phyloP scores from a whole-genome alignment of 2,888 invertebrate species.

The Sarcophaga caerulescens region DNA sequence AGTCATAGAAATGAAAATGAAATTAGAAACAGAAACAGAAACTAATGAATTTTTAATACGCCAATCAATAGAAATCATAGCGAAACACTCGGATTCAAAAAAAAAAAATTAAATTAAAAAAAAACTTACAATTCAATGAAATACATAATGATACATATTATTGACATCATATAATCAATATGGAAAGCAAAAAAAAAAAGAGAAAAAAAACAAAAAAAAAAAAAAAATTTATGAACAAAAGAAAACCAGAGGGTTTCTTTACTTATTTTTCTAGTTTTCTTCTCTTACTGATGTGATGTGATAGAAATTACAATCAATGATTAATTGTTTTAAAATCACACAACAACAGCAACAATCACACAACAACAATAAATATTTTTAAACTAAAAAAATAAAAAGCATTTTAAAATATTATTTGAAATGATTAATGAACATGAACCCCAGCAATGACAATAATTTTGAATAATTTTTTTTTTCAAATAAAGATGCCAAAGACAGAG shows the following conservation, averaged over 20 bases:
- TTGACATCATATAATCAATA: conserved; percentile 46
- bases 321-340: conserved; percentile 61
- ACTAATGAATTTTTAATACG: conserved; percentile 55
- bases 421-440: background rate
- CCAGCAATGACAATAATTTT: too few relatives aligned
- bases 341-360: conserved; percentile 16
- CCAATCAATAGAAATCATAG: conserved; percentile 36
- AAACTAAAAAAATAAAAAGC: conserved; percentile 48
- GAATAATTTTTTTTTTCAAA: too few relatives aligned
- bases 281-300: background rate
- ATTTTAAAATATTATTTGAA: conserved; percentile 41
- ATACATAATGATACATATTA: conserved; percentile 35
- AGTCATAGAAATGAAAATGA: background rate
- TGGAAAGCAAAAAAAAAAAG: conserved; percentile 1
- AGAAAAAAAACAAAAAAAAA: too few relatives aligned
- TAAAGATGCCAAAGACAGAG: too few relatives aligned
- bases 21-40: background rate
- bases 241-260: conserved; percentile 35
- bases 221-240: background rate
- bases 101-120: too few relatives aligned
- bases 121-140: too few relatives aligned
- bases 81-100: conserved; percentile 10
- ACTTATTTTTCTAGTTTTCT: background rate
- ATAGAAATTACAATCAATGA: conserved; percentile 40
- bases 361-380: background rate